Conservation (phyloP, 53 echinoderm and acorn worm genomes). For the Stichopus horrens region DNA sequence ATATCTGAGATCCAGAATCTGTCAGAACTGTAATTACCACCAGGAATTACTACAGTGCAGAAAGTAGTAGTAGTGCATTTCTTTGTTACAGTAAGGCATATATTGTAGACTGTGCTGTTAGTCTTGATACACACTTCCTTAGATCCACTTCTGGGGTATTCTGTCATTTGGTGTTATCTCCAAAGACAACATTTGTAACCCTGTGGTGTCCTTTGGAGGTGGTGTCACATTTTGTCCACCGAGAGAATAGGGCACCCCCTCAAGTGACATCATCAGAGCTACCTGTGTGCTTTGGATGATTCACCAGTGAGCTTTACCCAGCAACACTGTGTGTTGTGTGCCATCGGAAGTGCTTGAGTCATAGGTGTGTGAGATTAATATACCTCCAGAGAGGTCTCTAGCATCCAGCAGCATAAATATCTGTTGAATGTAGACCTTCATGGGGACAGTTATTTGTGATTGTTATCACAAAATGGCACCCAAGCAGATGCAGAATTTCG, state of each 20-base stretch:
- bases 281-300: not conserved
- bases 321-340: constrained; percentile 97
- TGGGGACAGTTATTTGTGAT: constrained; percentile 34
- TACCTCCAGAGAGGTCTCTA: constrained; percentile 64
- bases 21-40: too few relatives aligned
- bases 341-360: constrained; percentile 99
- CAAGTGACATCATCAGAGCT: not conserved
- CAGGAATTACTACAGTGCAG: too few relatives aligned
- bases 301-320: constrained; percentile 54
- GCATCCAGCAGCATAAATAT: not conserved
- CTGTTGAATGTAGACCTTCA: not conserved
- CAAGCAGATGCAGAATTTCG: too few relatives aligned
- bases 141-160: constrained; percentile 95
- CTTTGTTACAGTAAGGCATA: too few relatives aligned
- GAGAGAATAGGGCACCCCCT: constrained; percentile 17
- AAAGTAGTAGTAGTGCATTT: too few relatives aligned
- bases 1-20: too few relatives aligned
- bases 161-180: constrained; percentile 1
- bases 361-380: constrained; percentile 96
- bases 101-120: too few relatives aligned
- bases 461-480: too few relatives aligned
- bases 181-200: constrained; percentile 22
- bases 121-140: constrained; percentile 85
- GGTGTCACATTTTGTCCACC: constrained; percentile 5
- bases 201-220: constrained; percentile 2